A percentile compares a stretch with the other conserved stretches of the same genome.
phyloP scores from a whole-genome alignment of 2,888 invertebrate species.

The Orthosia gracilis region DNA sequence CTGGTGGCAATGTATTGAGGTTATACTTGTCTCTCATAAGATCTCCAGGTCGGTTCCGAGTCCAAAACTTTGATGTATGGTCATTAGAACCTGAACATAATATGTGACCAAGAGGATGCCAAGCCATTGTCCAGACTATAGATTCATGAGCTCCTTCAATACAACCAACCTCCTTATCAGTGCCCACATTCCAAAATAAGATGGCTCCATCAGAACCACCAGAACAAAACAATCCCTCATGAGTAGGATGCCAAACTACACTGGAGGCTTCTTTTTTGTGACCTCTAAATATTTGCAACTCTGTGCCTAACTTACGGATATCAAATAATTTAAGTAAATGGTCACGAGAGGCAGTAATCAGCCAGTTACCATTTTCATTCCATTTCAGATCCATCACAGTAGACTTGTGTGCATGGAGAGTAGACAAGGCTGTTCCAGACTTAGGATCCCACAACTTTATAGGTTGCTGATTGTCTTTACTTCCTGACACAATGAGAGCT shows the following conservation, averaged over 20 bases:
- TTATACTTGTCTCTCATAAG: constrained; percentile 99
- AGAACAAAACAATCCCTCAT: constrained; percentile 99
- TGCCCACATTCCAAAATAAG: constrained; percentile 99
- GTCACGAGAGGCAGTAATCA: constrained; percentile 99
- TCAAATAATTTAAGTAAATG: constrained; percentile 99
- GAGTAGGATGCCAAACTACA: constrained; percentile 99
- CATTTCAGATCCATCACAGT: constrained; percentile 99
- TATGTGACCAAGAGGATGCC: constrained; percentile 99
- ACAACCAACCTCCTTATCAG: constrained; percentile 99
- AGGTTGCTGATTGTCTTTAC: constrained; percentile 99
- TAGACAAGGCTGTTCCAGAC: constrained; percentile 98
- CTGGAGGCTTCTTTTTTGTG: constrained; percentile 99
- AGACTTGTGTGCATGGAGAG: constrained; percentile 99
- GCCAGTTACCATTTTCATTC: constrained; percentile 99
- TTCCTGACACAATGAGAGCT: constrained; percentile 98
- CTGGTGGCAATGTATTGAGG: constrained; percentile 97
- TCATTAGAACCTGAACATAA: constrained; percentile 99
- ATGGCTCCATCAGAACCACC: constrained; percentile 99
- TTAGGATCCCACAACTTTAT: constrained; percentile 99
- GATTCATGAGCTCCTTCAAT: constrained; percentile 99
- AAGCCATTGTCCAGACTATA: constrained; percentile 99
- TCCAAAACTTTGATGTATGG: constrained; percentile 99
- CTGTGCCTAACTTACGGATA: constrained; percentile 98
- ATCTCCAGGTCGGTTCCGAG: constrained; percentile 99
- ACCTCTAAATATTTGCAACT: constrained; percentile 99